Conservation (phyloP, 2,113 vertebrate genomes). For the Empidonax alnorum region DNA sequence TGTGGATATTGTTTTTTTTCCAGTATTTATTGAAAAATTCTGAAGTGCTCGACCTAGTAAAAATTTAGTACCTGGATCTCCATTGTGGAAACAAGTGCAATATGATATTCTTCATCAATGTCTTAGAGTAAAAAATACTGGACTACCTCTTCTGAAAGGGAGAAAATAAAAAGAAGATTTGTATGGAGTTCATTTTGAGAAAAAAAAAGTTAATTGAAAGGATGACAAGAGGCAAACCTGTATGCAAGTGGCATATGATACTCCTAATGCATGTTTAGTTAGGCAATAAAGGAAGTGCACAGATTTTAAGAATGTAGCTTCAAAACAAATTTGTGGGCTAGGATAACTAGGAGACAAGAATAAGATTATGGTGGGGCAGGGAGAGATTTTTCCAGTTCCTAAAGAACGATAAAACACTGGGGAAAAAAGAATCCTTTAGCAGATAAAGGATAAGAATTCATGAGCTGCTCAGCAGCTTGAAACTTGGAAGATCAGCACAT, state of each 20-base stretch:
- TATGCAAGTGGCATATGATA: neutral
- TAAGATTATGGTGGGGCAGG: neutral
- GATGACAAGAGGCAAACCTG: neutral
- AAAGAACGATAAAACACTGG: neutral
- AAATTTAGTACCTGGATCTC: neutral
- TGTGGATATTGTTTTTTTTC: neutral
- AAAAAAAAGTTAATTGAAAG: neutral
- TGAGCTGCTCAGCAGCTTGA: neutral
- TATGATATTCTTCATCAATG: neutral
- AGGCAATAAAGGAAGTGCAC: neutral
- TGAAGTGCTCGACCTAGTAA: neutral
- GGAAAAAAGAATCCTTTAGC: neutral
- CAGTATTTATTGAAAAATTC: neutral
- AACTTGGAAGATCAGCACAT: neutral
- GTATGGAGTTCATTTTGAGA: neutral
- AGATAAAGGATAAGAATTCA: neutral
- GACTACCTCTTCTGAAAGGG: neutral
- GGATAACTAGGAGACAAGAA: neutral
- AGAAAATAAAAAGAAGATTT: neutral
- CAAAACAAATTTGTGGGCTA: neutral
- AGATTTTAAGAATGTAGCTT: neutral
- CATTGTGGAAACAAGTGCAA: neutral
- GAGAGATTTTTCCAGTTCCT: neutral
- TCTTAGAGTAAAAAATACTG: neutral
- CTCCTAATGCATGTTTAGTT: neutral